These are phyloP conservation scores for Prietella phreatophila DNA, from an alignment of 2,113 vertebrate species.

Conservation along the genomic window DNA sequence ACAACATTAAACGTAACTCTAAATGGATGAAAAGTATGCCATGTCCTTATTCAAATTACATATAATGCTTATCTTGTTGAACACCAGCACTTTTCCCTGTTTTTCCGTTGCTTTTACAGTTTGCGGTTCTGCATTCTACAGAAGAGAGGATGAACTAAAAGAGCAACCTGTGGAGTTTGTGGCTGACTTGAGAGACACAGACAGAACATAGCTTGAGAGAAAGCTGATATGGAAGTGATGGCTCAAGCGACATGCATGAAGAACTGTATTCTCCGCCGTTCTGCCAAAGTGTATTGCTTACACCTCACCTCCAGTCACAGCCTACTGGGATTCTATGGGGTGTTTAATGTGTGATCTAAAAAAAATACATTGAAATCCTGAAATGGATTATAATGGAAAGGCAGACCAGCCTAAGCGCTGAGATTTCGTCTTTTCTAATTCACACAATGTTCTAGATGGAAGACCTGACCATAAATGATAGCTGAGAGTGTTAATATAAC, in stretches of 20 bases:
- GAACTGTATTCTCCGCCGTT: not conserved
- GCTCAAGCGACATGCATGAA: not conserved
- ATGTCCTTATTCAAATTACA: not conserved
- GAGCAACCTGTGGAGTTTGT: conserved; percentile 53
- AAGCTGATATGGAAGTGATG: conserved; percentile 9
- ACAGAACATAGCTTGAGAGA: conserved; percentile 14
- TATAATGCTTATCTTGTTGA: not conserved
- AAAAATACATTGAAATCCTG: not conserved
- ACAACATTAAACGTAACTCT: not conserved
- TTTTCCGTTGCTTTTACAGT: conserved; percentile 57
- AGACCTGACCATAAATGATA: not conserved
- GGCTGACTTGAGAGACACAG: not conserved
- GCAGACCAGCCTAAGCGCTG: not conserved
- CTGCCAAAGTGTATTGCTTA: conserved; percentile 7
- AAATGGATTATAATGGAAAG: not conserved
- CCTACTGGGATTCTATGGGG: not conserved
- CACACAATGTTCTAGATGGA: not conserved
- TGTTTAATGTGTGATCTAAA: not conserved
- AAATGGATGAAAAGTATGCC: not conserved
- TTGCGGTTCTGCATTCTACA: conserved; percentile 73
- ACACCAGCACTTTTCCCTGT: not conserved
- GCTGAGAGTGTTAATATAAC: not conserved
- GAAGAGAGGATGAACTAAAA: conserved; percentile 54
- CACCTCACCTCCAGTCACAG: not conserved
- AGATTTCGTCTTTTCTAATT: not conserved